Conservation (phyloP, 2,888 invertebrate genomes). For the Acanthacorydalis orientalis region DNA sequence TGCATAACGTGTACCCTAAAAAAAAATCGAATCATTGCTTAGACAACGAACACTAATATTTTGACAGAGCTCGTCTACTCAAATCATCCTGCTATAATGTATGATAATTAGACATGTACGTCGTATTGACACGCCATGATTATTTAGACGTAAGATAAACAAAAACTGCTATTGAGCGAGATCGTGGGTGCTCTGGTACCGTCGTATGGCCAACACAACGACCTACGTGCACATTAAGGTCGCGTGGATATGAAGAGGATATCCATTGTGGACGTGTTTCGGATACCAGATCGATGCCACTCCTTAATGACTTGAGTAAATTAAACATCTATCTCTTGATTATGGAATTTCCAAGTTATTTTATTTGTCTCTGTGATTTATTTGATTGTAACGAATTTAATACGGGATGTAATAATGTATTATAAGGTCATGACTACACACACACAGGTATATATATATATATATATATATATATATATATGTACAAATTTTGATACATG, state of each 20-base stretch:
- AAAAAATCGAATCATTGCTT: too few species aligned
- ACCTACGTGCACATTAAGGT: neutral
- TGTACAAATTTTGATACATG: too few species aligned
- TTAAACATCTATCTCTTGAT: neutral
- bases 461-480: too few species aligned
- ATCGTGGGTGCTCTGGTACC: neutral
- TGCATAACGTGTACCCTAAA: too few species aligned
- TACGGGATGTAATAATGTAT: too few species aligned
- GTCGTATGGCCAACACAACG: neutral
- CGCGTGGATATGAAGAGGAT: neutral
- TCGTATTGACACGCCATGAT: neutral
- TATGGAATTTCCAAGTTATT: constrained; percentile 3
- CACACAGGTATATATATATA: too few species aligned
- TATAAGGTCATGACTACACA: too few species aligned
- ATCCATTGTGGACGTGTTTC: neutral
- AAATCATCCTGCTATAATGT: too few species aligned
- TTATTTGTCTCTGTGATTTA: constrained; percentile 4
- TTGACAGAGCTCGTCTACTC: too few species aligned
- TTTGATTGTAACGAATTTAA: neutral
- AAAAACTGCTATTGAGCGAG: neutral
- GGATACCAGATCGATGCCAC: neutral
- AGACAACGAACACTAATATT: too few species aligned
- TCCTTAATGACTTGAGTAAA: neutral
- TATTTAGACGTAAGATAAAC: constrained; percentile 1
- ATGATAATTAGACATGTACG: too few species aligned